phyloP scores from a whole-genome alignment of 2,797 vertebrate genomes.

The Molossus alvarezi region DNA sequence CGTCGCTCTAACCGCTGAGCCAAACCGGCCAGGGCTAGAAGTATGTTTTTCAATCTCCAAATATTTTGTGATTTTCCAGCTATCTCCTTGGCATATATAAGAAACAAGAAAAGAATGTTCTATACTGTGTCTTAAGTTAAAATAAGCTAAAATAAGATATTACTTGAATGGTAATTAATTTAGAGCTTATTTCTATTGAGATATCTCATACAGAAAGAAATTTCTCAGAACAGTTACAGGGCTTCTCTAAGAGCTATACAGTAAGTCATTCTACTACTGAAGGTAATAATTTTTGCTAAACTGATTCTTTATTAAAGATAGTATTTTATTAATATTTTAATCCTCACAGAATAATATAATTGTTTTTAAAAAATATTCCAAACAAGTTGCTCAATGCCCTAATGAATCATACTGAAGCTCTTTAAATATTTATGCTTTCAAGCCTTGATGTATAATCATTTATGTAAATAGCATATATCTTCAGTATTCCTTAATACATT shows the following conservation, averaged over 20 bases:
- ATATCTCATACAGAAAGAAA: neutral
- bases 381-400: neutral
- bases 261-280: neutral
- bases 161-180: neutral
- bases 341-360: neutral
- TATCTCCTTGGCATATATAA: neutral
- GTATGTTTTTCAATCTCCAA: neutral
- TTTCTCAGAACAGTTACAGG: neutral
- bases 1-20: too few species aligned
- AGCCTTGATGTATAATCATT: slow-evolving; percentile 40
- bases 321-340: slow-evolving; percentile 29
- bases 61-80: neutral
- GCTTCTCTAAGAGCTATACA: neutral
- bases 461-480: neutral
- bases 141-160: neutral
- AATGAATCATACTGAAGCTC: neutral
- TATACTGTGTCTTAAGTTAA: neutral
- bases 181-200: neutral
- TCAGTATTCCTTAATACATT: neutral
- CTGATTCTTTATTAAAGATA: neutral
- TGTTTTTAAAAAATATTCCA: slow-evolving; percentile 27
- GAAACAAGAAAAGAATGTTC: neutral
- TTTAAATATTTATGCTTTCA: neutral
- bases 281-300: slow-evolving; percentile 7
- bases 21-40: too few species aligned